These are phyloP conservation scores for Ptilorrhoa leucosticta DNA, from an alignment of 2,113 vertebrate genomes.

Conservation along the genomic window DNA sequence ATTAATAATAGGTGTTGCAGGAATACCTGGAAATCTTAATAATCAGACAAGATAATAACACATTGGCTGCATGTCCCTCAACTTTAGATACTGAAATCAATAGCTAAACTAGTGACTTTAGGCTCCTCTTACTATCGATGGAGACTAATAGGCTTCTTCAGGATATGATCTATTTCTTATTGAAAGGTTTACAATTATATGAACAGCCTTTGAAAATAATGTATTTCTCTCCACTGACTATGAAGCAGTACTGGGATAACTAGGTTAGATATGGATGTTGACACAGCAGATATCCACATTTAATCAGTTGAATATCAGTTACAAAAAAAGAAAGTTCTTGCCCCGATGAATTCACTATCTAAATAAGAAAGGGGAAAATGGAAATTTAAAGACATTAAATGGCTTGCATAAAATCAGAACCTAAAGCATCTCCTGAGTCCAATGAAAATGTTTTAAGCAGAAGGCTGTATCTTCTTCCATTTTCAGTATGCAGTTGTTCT, in stretches of 20 bases:
- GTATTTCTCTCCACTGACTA: neutral
- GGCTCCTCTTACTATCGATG: neutral
- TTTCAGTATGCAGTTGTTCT: neutral
- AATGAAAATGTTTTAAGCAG: neutral
- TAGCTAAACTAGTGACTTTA: neutral
- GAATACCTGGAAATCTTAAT: neutral
- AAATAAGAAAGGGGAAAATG: neutral
- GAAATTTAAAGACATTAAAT: neutral
- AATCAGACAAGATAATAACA: neutral
- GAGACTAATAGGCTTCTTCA: neutral
- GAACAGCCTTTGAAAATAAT: neutral
- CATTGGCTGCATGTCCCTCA: neutral
- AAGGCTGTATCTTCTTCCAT: neutral
- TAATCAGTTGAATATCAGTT: neutral
- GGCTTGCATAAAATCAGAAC: neutral
- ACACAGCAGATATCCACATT: neutral
- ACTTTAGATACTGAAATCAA: neutral
- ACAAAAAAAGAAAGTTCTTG: neutral
- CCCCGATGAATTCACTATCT: neutral
- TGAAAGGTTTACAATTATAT: neutral
- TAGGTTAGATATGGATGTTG: neutral
- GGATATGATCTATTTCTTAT: neutral
- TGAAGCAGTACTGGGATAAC: neutral
- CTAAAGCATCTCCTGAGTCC: neutral
- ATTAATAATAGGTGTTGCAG: neutral